These are phyloP conservation scores for Catostomus latipinnis DNA, from an alignment of 2,797 vertebrate species.

Conservation along the genomic window DNA sequence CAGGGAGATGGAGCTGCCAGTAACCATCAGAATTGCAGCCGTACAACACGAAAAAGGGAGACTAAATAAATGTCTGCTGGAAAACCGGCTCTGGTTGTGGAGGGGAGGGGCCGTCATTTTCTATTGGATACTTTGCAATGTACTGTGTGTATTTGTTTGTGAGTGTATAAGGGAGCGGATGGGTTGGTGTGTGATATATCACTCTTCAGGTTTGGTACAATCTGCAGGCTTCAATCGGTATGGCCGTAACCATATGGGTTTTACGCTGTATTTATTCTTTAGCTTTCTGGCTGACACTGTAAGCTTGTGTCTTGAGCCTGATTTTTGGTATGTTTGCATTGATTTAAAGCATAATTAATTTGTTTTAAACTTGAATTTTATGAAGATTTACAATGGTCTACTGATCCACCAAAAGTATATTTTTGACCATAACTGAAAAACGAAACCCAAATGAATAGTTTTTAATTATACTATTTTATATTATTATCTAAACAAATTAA, in stretches of 20 bases:
- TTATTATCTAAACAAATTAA: too few relatives aligned
- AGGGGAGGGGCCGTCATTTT: constrained; percentile 37
- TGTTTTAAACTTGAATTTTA: not conserved
- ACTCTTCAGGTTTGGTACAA: constrained; percentile 31
- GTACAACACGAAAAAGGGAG: constrained; percentile 48
- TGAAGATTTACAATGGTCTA: not conserved
- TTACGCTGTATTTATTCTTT: constrained; percentile 12
- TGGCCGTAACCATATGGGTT: constrained; percentile 31
- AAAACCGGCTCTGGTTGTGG: constrained; percentile 29
- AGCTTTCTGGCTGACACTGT: constrained; percentile 16
- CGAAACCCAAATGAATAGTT: too few relatives aligned
- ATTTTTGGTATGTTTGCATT: not conserved
- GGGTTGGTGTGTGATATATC: constrained; percentile 27
- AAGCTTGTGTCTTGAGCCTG: not conserved
- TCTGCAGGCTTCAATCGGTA: constrained; percentile 14
- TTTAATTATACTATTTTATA: too few relatives aligned
- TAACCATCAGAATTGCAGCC: constrained; percentile 67
- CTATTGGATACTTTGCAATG: constrained; percentile 33
- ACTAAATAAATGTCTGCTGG: constrained; percentile 46
- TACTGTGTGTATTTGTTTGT: constrained; percentile 22
- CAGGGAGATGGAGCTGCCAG: constrained; percentile 73
- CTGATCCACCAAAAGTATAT: not conserved
- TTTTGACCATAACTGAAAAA: not conserved
- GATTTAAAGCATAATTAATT: not conserved
- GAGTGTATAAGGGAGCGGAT: constrained; percentile 11